A percentile compares a stretch with the other conserved stretches of the same genome.
These are phyloP conservation scores for Diplosoma virens DNA, from an alignment of 23 tunicate genomes.

Conservation along the genomic window DNA sequence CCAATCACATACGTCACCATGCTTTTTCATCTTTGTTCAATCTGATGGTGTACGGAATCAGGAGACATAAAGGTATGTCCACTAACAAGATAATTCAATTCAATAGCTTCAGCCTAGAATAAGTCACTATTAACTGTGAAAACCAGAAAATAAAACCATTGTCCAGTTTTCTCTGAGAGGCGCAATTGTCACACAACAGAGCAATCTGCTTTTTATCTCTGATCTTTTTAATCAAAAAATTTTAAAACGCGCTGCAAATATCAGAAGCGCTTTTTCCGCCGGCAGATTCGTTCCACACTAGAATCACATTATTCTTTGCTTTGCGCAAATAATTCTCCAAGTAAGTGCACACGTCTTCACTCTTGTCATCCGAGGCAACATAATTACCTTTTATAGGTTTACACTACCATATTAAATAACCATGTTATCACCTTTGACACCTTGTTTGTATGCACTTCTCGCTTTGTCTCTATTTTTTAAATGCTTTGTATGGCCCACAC, in stretches of 20 bases:
- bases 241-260: conserved; percentile 3
- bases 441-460: conserved; percentile 7
- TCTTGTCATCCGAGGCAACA: conserved; percentile 5
- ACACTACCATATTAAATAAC: neutral
- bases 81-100: neutral
- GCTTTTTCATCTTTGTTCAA: conserved; percentile 9
- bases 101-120: neutral
- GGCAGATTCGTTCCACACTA: conserved; percentile 9
- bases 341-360: conserved; percentile 21
- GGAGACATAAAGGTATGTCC: conserved; percentile 5
- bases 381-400: neutral
- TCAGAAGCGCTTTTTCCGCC: neutral
- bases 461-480: neutral
- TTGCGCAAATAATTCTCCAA: neutral
- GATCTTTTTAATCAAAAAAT: neutral
- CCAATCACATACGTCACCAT: conserved; percentile 11
- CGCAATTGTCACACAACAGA: conserved; percentile 6
- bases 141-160: conserved; percentile 1
- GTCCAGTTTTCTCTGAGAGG: neutral
- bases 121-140: neutral
- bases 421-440: neutral
- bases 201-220: conserved; percentile 2
- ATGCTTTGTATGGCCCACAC: neutral
- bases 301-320: conserved; percentile 1
- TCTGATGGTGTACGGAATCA: conserved; percentile 10